Conservation (phyloP, 2,797 vertebrate genomes). For the Australoheros facetus region DNA sequence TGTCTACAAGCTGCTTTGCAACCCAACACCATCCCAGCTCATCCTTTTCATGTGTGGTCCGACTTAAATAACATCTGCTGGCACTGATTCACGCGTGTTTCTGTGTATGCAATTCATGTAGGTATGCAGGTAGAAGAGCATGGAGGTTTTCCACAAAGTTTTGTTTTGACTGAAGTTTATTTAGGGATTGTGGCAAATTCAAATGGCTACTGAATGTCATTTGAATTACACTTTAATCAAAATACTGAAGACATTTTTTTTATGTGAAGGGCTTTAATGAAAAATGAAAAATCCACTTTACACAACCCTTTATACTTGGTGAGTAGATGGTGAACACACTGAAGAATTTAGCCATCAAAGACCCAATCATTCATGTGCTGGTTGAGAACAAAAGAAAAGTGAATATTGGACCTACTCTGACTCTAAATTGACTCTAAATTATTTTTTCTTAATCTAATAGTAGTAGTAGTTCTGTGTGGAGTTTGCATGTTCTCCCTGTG, state of each 20-base stretch:
- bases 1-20: too few relatives aligned
- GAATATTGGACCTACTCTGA: background rate
- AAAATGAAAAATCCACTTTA: background rate
- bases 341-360: background rate
- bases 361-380: background rate
- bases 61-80: background rate
- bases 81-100: background rate
- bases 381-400: background rate
- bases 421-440: background rate
- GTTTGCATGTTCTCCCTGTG: background rate
- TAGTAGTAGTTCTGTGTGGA: accelerated
- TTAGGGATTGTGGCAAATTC: background rate
- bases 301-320: background rate
- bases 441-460: background rate
- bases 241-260: background rate
- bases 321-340: accelerated
- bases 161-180: background rate
- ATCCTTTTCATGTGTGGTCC: too few relatives aligned
- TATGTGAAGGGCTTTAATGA: background rate
- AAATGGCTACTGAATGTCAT: background rate
- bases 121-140: too few relatives aligned
- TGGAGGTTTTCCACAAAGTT: background rate
- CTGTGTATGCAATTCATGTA: background rate
- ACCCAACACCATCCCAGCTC: too few relatives aligned
- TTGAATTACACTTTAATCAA: background rate